Percentiles rank a stretch among this genome's conserved stretches.
These are phyloP conservation scores for Pseudomugil tenellus DNA, from an alignment of 2,797 vertebrate species.

Conservation along the genomic window DNA sequence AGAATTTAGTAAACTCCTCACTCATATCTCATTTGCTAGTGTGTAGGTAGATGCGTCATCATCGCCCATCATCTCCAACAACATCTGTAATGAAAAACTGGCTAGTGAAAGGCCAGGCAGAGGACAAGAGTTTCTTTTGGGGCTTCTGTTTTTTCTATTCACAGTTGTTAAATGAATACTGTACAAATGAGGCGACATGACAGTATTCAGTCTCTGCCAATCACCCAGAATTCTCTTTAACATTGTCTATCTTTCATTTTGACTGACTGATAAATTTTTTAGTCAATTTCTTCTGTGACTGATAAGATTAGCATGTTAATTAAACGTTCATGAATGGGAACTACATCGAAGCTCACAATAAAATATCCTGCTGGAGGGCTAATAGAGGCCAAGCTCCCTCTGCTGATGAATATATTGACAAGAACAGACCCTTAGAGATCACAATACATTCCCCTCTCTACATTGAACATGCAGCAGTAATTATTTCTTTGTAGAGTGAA, in stretches of 20 bases:
- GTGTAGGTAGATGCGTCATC: not conserved
- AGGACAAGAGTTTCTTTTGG: not conserved
- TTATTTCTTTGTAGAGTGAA: constrained; percentile 67
- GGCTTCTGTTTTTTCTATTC: not conserved
- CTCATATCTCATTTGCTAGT: not conserved
- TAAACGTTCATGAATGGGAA: constrained; percentile 53
- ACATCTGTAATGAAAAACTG: constrained; percentile 4
- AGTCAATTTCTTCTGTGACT: constrained; percentile 23
- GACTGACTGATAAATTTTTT: constrained; percentile 34
- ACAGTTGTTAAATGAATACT: not conserved
- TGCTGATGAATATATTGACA: constrained; percentile 63
- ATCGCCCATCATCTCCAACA: constrained; percentile 1
- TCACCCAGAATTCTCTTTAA: constrained; percentile 4
- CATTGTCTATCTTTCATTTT: constrained; percentile 23
- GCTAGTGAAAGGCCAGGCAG: not conserved
- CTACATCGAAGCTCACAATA: constrained; percentile 36
- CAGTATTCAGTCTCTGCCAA: not conserved
- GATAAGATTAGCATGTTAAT: constrained; percentile 54
- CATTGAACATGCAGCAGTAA: constrained; percentile 64
- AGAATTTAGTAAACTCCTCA: constrained; percentile 5
- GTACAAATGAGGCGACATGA: not conserved
- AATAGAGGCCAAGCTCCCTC: constrained; percentile 65
- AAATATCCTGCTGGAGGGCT: constrained; percentile 52
- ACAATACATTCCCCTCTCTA: constrained; percentile 49
- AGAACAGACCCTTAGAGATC: constrained; percentile 56